Conservation (phyloP, 2,888 invertebrate species). For the Cotesia congregata region DNA sequence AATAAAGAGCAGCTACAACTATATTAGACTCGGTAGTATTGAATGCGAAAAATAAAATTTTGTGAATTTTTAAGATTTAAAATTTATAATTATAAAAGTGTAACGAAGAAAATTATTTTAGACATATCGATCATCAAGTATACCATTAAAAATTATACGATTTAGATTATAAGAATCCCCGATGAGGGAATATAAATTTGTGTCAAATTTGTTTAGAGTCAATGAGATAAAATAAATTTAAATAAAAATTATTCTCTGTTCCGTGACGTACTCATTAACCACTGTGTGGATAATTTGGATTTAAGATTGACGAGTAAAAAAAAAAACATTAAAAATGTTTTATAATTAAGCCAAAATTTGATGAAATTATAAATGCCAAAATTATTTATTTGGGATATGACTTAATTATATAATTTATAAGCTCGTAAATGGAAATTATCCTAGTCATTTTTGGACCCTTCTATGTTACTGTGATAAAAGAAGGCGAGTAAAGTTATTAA, state of each 20-base stretch:
- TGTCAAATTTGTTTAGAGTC: slow-evolving; percentile 45
- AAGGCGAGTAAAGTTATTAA: slow-evolving; percentile 40
- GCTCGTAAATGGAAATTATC: slow-evolving; percentile 60
- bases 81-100: slow-evolving; percentile 14
- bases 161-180: slow-evolving; percentile 55
- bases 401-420: slow-evolving; percentile 34
- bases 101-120: slow-evolving; percentile 48
- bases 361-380: slow-evolving; percentile 29
- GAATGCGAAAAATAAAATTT: slow-evolving; percentile 42
- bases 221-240: slow-evolving; percentile 5
- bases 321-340: slow-evolving; percentile 3
- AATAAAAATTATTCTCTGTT: background rate
- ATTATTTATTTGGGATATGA: slow-evolving; percentile 23
- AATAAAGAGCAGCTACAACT: slow-evolving; percentile 60
- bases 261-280: background rate
- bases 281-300: slow-evolving; percentile 9
- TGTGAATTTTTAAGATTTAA: slow-evolving; percentile 17
- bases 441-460: slow-evolving; percentile 69
- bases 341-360: slow-evolving; percentile 13
- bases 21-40: slow-evolving; percentile 64
- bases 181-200: slow-evolving; percentile 45
- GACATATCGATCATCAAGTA: slow-evolving; percentile 69
- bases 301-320: background rate
- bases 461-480: slow-evolving; percentile 68
- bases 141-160: slow-evolving; percentile 67